Evolutionary conservation across 2,797 vertebrate genomes (phyloP).

Genomic region (Lagocephalus sceleratus): DNA sequence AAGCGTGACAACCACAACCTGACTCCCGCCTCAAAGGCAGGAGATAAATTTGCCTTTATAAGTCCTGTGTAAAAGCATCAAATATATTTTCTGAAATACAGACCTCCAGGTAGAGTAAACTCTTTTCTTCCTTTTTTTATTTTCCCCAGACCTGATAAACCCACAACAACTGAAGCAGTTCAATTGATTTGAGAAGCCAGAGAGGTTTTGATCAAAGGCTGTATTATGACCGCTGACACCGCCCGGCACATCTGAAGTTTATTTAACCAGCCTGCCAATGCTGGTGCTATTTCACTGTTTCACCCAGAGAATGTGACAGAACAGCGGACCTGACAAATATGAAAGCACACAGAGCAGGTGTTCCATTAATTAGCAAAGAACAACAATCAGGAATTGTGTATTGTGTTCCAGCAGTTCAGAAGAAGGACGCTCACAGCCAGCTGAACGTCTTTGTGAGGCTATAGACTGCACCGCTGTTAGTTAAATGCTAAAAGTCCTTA

Average conservation of each 20-base stretch:
- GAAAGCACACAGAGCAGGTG: background rate
- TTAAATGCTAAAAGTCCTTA: background rate
- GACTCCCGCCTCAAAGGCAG: conserved; percentile 52
- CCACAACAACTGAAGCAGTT: conserved; percentile 23
- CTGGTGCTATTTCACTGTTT: conserved; percentile 17
- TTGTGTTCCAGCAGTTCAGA: no score
- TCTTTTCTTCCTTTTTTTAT: conserved; percentile 27
- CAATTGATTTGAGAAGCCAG: conserved; percentile 31
- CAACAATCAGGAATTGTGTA: background rate
- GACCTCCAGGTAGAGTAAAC: conserved; percentile 12
- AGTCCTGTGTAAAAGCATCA: conserved; percentile 46
- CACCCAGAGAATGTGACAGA: conserved; percentile 21
- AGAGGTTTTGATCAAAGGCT: conserved; percentile 47
- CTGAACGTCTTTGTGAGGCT: background rate
- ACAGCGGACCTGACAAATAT: conserved; percentile 14
- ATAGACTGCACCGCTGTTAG: background rate
- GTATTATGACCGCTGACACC: conserved; percentile 39
- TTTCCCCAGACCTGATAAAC: conserved; percentile 12
- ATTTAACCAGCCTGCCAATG: conserved; percentile 21
- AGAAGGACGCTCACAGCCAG: no score
- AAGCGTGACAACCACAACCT: conserved; percentile 55
- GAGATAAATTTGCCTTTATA: conserved; percentile 45
- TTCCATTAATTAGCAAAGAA: conserved; percentile 16
- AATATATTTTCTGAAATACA: conserved; percentile 31
- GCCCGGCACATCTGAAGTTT: conserved; percentile 44